These are phyloP conservation scores for Sebastes aleutianus DNA, from an alignment of 2,797 vertebrate genomes.

Conservation along the genomic window DNA sequence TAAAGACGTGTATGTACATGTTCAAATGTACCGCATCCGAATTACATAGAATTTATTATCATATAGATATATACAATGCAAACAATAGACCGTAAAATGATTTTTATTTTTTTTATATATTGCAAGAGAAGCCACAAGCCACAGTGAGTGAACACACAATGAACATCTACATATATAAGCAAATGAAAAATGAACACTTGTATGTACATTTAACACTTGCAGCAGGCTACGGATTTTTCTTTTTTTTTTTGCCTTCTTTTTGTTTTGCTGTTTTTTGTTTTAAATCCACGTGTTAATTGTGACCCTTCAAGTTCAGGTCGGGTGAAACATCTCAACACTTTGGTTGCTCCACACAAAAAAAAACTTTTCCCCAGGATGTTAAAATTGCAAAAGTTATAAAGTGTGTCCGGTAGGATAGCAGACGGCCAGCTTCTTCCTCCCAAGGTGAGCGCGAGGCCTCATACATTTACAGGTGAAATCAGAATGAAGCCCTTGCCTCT, in stretches of 20 bases:
- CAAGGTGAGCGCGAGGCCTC: conserved; percentile 38
- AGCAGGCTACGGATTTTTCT: conserved; percentile 49
- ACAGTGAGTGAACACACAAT: conserved; percentile 75
- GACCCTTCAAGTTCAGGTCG: conserved; percentile 23
- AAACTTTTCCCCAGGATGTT: conserved; percentile 12
- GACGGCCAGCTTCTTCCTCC: conserved; percentile 19
- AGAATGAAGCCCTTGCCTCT: conserved; percentile 30
- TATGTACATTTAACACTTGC: conserved; percentile 70
- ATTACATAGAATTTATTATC: conserved; percentile 74
- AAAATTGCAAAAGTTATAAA: conserved; percentile 50
- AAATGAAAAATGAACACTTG: conserved; percentile 69
- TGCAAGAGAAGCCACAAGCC: conserved; percentile 78
- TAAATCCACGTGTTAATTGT: conserved; percentile 10
- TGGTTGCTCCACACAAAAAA: conserved; percentile 3
- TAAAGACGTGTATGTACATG: conserved; percentile 82
- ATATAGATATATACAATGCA: conserved; percentile 81
- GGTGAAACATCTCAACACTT: conserved; percentile 32
- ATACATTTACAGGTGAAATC: conserved; percentile 57
- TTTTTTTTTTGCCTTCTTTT: background rate
- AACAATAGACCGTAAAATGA: conserved; percentile 68
- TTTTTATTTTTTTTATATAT: conserved; percentile 57
- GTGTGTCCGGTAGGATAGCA: conserved; percentile 26
- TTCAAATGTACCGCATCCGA: conserved; percentile 75
- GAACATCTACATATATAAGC: conserved; percentile 70
- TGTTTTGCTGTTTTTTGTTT: conserved; percentile 30